These are phyloP conservation scores for Penaeus indicus DNA, from an alignment of 1,140 invertebrate genomes.

Conservation along the genomic window DNA sequence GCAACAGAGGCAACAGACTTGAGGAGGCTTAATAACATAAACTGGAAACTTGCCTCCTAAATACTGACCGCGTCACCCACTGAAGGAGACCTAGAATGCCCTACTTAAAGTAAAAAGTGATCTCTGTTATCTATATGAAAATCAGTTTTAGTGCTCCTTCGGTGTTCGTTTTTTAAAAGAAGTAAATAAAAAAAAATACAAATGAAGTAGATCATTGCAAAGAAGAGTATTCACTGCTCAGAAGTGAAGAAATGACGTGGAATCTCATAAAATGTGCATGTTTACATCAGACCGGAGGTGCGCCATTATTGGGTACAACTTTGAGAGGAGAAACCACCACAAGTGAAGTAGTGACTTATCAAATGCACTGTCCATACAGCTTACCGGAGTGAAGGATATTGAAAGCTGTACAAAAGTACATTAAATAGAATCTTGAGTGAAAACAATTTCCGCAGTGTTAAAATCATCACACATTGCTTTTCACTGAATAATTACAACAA, in stretches of 20 bases:
- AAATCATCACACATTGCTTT: not conserved
- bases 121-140: too few relatives aligned
- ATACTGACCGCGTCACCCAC: too few relatives aligned
- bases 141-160: too few relatives aligned
- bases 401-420: too few relatives aligned
- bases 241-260: slow-evolving; percentile 30
- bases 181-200: not conserved
- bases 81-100: too few relatives aligned
- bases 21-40: too few relatives aligned
- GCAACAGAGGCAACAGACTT: too few relatives aligned
- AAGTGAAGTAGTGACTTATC: too few relatives aligned
- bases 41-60: too few relatives aligned
- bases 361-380: not conserved
- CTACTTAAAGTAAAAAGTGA: too few relatives aligned
- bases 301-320: slow-evolving; percentile 42
- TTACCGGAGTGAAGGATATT: not conserved
- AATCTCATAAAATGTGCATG: slow-evolving; percentile 21
- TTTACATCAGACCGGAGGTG: slow-evolving; percentile 45
- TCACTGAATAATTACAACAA: not conserved
- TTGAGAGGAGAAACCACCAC: not conserved
- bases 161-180: not conserved
- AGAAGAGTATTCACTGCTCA: slow-evolving; percentile 6
- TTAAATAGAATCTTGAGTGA: not conserved
- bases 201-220: slow-evolving; percentile 5
- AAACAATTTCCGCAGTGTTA: not conserved